phyloP scores from a whole-genome alignment of 2,113 vertebrate species.

The Arenaria interpres region DNA sequence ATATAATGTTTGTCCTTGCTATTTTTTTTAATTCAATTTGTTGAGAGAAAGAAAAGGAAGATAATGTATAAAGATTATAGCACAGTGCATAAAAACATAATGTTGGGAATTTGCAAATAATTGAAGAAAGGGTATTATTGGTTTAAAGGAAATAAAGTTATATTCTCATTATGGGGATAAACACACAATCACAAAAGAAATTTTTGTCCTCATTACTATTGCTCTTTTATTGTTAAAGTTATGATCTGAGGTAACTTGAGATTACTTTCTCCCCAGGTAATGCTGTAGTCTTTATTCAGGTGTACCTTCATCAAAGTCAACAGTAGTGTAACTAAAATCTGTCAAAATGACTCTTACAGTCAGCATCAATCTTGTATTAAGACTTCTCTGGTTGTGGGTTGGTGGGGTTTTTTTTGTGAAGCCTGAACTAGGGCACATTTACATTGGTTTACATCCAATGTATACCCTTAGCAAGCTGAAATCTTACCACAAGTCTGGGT shows the following conservation, averaged over 20 bases:
- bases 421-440: not conserved
- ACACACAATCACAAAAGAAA: constrained; percentile 4
- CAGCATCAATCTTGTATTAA: not conserved
- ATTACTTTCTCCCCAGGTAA: not conserved
- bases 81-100: constrained; percentile 9
- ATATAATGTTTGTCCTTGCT: not conserved
- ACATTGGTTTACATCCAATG: not conserved
- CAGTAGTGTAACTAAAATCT: not conserved
- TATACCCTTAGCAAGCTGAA: not conserved
- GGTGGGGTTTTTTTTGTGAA: not conserved
- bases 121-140: constrained; percentile 3
- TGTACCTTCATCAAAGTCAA: not conserved
- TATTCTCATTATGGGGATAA: constrained; percentile 8
- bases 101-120: constrained; percentile 37
- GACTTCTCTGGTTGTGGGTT: not conserved
- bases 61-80: constrained; percentile 22
- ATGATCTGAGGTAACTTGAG: not conserved
- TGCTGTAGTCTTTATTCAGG: not conserved
- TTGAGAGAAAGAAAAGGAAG: not conserved
- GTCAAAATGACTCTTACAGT: not conserved
- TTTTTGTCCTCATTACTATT: not conserved
- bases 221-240: not conserved
- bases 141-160: constrained; percentile 42
- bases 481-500: not conserved
- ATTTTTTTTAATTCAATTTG: not conserved